Percentiles rank a stretch among this genome's conserved stretches.
These are phyloP conservation scores for Parapsyche elsis DNA, from an alignment of 1,140 invertebrate genomes.

Conservation along the genomic window DNA sequence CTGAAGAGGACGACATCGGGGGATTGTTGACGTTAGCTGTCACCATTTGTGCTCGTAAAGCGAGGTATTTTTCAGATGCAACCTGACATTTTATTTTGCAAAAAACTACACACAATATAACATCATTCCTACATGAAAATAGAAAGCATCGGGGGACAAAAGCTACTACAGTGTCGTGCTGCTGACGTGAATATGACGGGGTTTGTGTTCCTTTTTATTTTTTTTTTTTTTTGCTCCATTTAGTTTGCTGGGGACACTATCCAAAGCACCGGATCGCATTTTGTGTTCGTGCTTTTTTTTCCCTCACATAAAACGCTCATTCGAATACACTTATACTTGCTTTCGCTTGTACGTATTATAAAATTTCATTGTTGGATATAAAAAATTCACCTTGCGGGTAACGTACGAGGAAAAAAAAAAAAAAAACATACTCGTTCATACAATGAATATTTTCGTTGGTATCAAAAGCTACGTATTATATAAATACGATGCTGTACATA, in stretches of 20 bases:
- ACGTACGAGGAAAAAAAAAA: background rate
- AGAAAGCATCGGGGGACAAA: background rate
- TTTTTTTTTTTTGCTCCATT: slow-evolving; percentile 24
- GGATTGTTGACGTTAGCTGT: background rate
- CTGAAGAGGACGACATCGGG: background rate
- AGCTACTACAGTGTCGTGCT: slow-evolving; percentile 1
- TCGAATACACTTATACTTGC: slow-evolving; percentile 13
- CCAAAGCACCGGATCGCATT: background rate
- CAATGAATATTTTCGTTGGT: background rate
- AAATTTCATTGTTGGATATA: background rate
- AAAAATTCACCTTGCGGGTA: no score
- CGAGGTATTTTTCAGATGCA: slow-evolving; percentile 21
- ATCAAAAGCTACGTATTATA: no score
- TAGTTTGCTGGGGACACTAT: slow-evolving; percentile 13
- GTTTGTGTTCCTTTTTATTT: slow-evolving; percentile 16
- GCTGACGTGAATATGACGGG: slow-evolving; percentile 31
- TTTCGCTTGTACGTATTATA: background rate
- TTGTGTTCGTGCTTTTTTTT: background rate
- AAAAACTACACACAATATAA: background rate
- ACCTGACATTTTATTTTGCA: background rate
- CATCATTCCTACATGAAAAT: background rate
- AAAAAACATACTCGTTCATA: background rate
- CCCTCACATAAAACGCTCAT: background rate
- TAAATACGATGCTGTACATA: no score
- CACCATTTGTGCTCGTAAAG: background rate